A percentile compares a stretch with the other conserved stretches of the same genome.
phyloP scores from a whole-genome alignment of 2,113 vertebrate genomes.

The Engraulis encrasicolus region DNA sequence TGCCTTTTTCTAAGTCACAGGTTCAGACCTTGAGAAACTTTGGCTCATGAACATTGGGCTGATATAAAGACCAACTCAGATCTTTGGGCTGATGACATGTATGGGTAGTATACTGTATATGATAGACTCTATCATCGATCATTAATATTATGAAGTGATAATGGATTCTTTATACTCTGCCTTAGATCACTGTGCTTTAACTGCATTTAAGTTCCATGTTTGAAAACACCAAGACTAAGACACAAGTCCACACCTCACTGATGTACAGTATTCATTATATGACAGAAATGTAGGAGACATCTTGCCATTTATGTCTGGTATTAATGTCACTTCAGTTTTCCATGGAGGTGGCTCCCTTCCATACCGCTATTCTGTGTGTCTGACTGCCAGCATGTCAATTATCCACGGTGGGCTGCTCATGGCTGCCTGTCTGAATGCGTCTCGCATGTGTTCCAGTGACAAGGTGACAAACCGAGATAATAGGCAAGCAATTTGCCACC shows the following conservation, averaged over 20 bases:
- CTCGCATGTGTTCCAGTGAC: conserved; percentile 39
- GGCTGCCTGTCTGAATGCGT: background rate
- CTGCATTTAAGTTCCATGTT: background rate
- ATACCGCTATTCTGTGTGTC: conserved; percentile 28
- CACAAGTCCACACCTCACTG: background rate
- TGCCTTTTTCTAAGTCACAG: too few relatives aligned
- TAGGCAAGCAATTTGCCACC: conserved; percentile 45
- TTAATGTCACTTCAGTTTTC: background rate
- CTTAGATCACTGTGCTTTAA: background rate
- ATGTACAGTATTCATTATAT: background rate
- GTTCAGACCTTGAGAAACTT: too few relatives aligned
- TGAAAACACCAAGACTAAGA: background rate
- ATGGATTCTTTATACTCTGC: background rate
- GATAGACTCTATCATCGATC: background rate
- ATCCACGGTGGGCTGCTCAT: background rate
- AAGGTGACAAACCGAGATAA: conserved; percentile 50
- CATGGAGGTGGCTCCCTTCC: background rate
- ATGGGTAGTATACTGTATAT: too few relatives aligned
- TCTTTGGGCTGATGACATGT: too few relatives aligned
- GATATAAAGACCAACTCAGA: too few relatives aligned
- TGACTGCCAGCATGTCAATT: background rate
- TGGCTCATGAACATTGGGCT: too few relatives aligned
- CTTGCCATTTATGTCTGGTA: background rate
- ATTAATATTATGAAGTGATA: background rate
- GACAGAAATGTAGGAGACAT: background rate